These are phyloP conservation scores for Drosophila neotestacea DNA, from an alignment of 2,888 invertebrate genomes.

Conservation along the genomic window DNA sequence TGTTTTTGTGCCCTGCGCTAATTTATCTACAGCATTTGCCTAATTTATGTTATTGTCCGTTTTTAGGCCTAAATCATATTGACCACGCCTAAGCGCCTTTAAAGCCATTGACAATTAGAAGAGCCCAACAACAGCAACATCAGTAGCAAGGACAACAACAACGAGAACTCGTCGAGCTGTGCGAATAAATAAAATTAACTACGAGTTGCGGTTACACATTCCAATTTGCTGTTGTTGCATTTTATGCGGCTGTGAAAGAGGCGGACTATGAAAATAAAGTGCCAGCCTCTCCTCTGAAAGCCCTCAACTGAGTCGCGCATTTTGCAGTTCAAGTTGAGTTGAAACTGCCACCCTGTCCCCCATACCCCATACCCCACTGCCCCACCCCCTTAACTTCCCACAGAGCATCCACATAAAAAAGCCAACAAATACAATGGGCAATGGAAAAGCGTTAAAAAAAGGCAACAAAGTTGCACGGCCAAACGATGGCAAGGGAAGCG, in stretches of 20 bases:
- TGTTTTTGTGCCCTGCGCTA: slow-evolving; percentile 66
- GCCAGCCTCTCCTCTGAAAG: slow-evolving; percentile 58
- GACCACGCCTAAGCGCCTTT: slow-evolving; percentile 47
- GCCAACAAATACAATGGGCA: slow-evolving; percentile 78
- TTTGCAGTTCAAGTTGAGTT: slow-evolving; percentile 45
- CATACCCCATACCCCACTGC: not conserved
- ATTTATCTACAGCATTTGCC: slow-evolving; percentile 77
- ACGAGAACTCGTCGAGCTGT: slow-evolving; percentile 15
- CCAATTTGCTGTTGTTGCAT: slow-evolving; percentile 82
- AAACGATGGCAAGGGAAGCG: not conserved
- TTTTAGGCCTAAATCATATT: slow-evolving; percentile 61
- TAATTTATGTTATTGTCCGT: slow-evolving; percentile 72
- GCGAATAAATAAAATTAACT: slow-evolving; percentile 81
- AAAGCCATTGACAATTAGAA: slow-evolving; percentile 53
- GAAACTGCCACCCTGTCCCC: not conserved
- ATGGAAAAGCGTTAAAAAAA: slow-evolving; percentile 77
- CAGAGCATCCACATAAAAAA: slow-evolving; percentile 52
- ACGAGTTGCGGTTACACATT: slow-evolving; percentile 79
- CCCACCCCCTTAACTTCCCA: not conserved
- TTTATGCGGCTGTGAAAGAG: slow-evolving; percentile 81
- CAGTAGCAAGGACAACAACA: slow-evolving; percentile 2
- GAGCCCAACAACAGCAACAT: slow-evolving; percentile 1
- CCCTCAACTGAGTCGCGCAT: slow-evolving; percentile 40
- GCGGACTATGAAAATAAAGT: slow-evolving; percentile 80
- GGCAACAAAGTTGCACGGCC: slow-evolving; percentile 72